Base-by-base conservation (phyloP, 2,113 vertebrate genomes). In the Poecilia latipinna region DNA sequence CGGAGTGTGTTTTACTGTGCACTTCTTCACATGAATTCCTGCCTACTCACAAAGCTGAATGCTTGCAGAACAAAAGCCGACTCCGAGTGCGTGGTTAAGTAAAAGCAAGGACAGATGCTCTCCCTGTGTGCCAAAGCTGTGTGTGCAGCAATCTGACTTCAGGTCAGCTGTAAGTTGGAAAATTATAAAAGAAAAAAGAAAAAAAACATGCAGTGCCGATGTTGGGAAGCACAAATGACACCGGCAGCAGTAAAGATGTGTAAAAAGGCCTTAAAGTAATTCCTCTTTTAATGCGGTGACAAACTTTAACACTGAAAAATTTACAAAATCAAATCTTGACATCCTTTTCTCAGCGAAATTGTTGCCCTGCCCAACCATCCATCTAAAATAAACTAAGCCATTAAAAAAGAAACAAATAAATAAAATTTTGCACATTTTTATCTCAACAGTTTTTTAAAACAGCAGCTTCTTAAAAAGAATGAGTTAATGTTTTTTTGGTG, bases 71-170 rank as follows among this genome's bases (percentile, higher is more conserved):
- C 88, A 88, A 89, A 89, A 88, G 77, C 77, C 19, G 63, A 26
- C 72, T 89, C 61, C 77, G 73, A 28, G 70, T 82, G 89, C 26
- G 77, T 89, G 84, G 78, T 84, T 54, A 72, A 83, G 85, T 28
- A 79, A 79, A 87, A 80, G 82, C 31, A 35, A 84, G 70, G 91
- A 85, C 86, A 89, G 86, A 89, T 88, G 90, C 84, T 75, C 81
- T 70, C 65, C 74, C 11, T 77, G 76, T 88, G 82, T 89, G 86
- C 83, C 88, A 80, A 82, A 76, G 74, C 68, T 65, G 75, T 62
- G 82, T 83, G 82, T 84, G 67, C 84, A 57, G 77, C 72, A 66
- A 80, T 79, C 73, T 77, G 64, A 83, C 75, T 77, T 84, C 68
- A 85, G 83, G 79, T 84, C 78, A 69, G 70, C 61, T 74, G 84